Percentiles rank a stretch among this genome's conserved stretches.
Evolutionary conservation across 2,113 vertebrate species (phyloP).

Genomic region (Oenanthe oenanthe): DNA sequence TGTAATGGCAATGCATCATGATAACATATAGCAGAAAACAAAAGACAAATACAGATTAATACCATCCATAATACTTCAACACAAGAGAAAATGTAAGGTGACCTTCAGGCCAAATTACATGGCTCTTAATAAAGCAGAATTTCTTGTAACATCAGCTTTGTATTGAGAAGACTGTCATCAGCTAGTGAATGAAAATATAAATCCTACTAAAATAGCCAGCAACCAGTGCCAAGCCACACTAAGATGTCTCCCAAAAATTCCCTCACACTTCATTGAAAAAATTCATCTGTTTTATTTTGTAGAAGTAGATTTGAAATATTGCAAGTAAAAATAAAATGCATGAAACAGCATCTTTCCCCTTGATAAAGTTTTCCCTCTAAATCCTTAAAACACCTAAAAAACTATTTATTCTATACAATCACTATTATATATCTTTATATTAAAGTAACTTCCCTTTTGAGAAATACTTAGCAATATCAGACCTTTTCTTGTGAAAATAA

Average conservation of each 20-base stretch:
- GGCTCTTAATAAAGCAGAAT: not conserved
- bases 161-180: not conserved
- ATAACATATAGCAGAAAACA: slow-evolving; percentile 46
- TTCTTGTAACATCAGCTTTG: not conserved
- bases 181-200: not conserved
- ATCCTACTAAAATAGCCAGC: not conserved
- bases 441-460: not conserved
- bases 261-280: not conserved
- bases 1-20: slow-evolving; percentile 55
- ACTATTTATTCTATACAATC: not conserved
- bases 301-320: not conserved
- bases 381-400: not conserved
- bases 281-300: not conserved
- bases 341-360: not conserved
- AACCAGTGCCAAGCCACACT: not conserved
- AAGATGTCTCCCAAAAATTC: not conserved
- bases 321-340: not conserved
- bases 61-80: not conserved
- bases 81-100: not conserved
- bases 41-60: slow-evolving; percentile 53
- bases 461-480: not conserved
- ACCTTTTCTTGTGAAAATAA: not conserved
- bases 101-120: not conserved
- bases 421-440: not conserved
- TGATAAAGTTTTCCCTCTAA: not conserved